Conservation (phyloP, 2,888 invertebrate species). For the Autographa gamma region DNA sequence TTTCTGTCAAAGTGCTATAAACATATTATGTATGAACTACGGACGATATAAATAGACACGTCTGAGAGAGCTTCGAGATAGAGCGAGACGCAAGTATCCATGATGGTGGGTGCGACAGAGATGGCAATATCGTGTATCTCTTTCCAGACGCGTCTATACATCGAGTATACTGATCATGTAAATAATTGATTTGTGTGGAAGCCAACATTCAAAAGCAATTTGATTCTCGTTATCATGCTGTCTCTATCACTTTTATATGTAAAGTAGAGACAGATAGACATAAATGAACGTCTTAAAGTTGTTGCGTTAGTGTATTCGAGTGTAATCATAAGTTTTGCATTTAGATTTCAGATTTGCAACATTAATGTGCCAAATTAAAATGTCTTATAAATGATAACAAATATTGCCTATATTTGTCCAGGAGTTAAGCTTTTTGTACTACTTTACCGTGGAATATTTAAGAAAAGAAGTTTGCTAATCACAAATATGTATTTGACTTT, state of each 20-base stretch:
- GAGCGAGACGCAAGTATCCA: neutral
- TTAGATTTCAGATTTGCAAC: neutral
- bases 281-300: too few relatives aligned
- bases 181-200: slow-evolving; percentile 43
- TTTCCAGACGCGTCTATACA: neutral
- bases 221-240: neutral
- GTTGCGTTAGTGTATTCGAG: neutral
- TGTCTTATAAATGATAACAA: neutral
- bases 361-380: neutral
- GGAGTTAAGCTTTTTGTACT: too few relatives aligned
- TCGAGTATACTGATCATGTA: slow-evolving; percentile 24
- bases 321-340: neutral
- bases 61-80: neutral
- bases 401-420: too few relatives aligned
- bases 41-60: neutral
- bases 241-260: neutral
- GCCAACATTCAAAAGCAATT: neutral
- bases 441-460: too few relatives aligned
- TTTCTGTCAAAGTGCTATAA: neutral
- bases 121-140: neutral
- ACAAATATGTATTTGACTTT: neutral
- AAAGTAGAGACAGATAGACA: neutral
- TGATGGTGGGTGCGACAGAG: neutral
- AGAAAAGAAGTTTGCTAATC: too few relatives aligned
- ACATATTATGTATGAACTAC: neutral